phyloP scores from a whole-genome alignment of 2,113 vertebrate genomes.

The Oryzias curvinotus region DNA sequence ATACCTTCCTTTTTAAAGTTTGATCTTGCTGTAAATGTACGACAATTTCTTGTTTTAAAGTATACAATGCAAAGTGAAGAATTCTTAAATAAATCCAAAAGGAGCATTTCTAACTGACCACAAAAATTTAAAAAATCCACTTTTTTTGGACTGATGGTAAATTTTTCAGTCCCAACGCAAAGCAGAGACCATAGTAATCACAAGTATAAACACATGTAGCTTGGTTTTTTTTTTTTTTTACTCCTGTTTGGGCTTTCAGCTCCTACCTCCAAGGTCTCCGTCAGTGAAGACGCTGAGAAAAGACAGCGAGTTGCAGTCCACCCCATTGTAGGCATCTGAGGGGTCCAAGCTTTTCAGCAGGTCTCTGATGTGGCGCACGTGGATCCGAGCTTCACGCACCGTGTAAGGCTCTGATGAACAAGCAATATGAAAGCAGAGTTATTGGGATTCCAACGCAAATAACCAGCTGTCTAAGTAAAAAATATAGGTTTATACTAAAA shows the following conservation, averaged over 20 bases:
- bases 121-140: too few species aligned
- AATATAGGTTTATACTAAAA: too few species aligned
- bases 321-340: slow-evolving; percentile 95
- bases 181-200: too few species aligned
- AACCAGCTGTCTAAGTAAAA: too few species aligned
- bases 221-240: neutral
- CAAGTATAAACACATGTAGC: neutral
- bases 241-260: neutral
- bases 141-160: too few species aligned
- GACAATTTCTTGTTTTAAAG: too few species aligned
- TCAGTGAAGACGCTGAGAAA: slow-evolving; percentile 97
- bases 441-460: neutral
- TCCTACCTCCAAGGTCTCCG: slow-evolving; percentile 92
- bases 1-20: too few species aligned
- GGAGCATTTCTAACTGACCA: too few species aligned
- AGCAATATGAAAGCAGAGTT: neutral
- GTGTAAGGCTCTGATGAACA: slow-evolving; percentile 89
- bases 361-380: slow-evolving; percentile 95
- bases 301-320: slow-evolving; percentile 96
- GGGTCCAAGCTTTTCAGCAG: slow-evolving; percentile 97
- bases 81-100: too few species aligned
- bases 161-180: too few species aligned
- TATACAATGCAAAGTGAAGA: too few species aligned
- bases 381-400: slow-evolving; percentile 95
- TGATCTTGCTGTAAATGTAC: too few species aligned